phyloP scores from a whole-genome alignment of 2,113 vertebrate species.

The Catharus bicknelli region DNA sequence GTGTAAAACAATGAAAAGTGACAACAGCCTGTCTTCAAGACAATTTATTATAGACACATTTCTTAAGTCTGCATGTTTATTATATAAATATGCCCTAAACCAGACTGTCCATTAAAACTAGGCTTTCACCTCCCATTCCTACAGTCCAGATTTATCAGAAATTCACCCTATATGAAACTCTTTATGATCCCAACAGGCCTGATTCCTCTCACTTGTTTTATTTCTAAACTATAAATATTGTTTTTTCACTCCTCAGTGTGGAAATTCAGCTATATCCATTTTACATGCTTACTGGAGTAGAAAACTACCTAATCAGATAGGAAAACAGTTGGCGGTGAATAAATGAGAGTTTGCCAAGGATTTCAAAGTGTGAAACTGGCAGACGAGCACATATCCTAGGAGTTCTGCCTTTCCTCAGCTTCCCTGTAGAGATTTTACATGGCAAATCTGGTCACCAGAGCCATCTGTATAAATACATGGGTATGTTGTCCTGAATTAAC shows the following conservation, averaged over 20 bases:
- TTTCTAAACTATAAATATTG: constrained; percentile 82
- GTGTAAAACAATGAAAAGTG: constrained; percentile 25
- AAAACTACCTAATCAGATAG: constrained; percentile 84
- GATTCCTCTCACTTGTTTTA: constrained; percentile 76
- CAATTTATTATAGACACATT: constrained; percentile 66
- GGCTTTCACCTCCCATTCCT: constrained; percentile 45
- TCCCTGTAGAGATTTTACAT: constrained; percentile 74
- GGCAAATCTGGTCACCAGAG: constrained; percentile 50
- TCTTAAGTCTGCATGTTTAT: constrained; percentile 60
- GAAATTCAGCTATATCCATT: constrained; percentile 78
- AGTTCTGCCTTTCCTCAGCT: constrained; percentile 66
- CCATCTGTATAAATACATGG: constrained; percentile 82
- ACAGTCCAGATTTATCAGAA: constrained; percentile 58
- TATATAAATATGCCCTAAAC: constrained; percentile 62
- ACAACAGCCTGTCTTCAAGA: constrained; percentile 38
- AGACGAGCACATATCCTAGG: constrained; percentile 67
- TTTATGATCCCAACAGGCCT: constrained; percentile 71
- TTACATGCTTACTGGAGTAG: constrained; percentile 80
- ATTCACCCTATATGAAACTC: constrained; percentile 64
- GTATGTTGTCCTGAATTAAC: constrained; percentile 73
- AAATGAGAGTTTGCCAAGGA: constrained; percentile 78
- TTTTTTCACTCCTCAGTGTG: constrained; percentile 73
- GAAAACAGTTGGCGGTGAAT: constrained; percentile 80
- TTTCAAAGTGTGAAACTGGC: constrained; percentile 79
- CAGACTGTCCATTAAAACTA: constrained; percentile 47